Conservation (phyloP, 2,888 invertebrate genomes). For the Calameuta filiformis region DNA sequence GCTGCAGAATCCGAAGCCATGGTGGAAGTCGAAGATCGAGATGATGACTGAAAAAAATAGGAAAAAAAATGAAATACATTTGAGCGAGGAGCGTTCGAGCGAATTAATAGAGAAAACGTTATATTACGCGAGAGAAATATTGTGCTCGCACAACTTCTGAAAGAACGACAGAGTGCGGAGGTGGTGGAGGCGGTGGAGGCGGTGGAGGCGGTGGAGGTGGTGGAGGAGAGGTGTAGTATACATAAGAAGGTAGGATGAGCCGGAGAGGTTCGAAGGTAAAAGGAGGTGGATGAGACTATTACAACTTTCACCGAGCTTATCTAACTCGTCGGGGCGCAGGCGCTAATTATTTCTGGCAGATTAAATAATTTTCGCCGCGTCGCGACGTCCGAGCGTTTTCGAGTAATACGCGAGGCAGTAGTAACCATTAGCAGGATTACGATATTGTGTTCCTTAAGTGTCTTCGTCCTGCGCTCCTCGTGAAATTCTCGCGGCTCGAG, state of each 20-base stretch:
- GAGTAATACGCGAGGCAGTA: background rate
- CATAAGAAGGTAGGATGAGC: background rate
- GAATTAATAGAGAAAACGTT: too few relatives aligned
- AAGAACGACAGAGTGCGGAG: too few relatives aligned
- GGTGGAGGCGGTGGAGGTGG: too few relatives aligned
- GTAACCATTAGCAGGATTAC: background rate
- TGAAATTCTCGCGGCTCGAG: too few relatives aligned
- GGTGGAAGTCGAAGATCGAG: conserved; percentile 58
- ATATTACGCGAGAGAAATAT: too few relatives aligned
- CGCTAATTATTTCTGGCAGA: conserved; percentile 35
- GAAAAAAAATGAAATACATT: conserved; percentile 11
- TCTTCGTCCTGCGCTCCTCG: too few relatives aligned
- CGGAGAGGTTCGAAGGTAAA: background rate
- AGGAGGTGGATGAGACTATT: conserved; percentile 16
- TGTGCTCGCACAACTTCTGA: too few relatives aligned
- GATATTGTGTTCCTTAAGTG: background rate
- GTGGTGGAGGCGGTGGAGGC: too few relatives aligned
- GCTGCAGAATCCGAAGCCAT: conserved; percentile 64
- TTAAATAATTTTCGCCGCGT: conserved; percentile 25
- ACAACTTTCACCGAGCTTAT: conserved; percentile 36
- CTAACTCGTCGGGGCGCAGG: conserved; percentile 28
- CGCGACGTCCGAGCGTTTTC: background rate
- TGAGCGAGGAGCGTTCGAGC: background rate
- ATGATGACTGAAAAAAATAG: conserved; percentile 57
- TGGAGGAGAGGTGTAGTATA: too few relatives aligned